Conservation (phyloP, 2,797 vertebrate species). For the Artibeus lituratus region DNA sequence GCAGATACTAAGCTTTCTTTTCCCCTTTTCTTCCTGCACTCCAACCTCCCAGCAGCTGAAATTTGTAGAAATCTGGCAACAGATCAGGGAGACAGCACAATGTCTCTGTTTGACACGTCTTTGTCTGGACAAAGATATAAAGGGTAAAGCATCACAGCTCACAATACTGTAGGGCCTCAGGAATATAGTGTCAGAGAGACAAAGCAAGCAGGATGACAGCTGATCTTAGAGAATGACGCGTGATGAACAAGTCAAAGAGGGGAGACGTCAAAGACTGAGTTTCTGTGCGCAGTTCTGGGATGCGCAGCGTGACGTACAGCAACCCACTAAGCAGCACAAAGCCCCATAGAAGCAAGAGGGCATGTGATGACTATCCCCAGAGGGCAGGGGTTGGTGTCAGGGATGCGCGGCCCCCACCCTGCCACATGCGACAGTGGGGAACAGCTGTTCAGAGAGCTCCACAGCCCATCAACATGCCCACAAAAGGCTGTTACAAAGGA, state of each 20-base stretch:
- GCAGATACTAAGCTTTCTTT: background rate
- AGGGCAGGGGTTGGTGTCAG: background rate
- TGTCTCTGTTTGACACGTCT: conserved; percentile 39
- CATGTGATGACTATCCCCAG: background rate
- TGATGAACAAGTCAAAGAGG: background rate
- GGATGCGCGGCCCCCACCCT: background rate
- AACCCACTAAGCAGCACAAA: background rate
- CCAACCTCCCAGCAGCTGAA: background rate
- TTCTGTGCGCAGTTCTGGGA: background rate
- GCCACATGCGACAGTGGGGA: background rate
- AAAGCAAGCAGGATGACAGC: background rate
- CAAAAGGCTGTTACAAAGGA: conserved; percentile 12
- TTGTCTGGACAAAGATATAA: conserved; percentile 9
- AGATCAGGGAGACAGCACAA: background rate
- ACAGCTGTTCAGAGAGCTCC: conserved; percentile 35
- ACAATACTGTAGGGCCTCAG: background rate
- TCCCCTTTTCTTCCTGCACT: background rate
- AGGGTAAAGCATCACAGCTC: conserved; percentile 1
- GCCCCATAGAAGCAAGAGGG: background rate
- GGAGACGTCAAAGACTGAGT: background rate
- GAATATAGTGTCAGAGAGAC: conserved; percentile 32
- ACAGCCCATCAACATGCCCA: background rate
- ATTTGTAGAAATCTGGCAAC: conserved; percentile 1
- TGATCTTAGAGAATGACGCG: conserved; percentile 44
- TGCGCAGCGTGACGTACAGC: background rate